Evolutionary conservation across 2,888 invertebrate species (phyloP), one percentile per base, ranked within the genome.

Genomic region (Clanis bilineata): DNA sequence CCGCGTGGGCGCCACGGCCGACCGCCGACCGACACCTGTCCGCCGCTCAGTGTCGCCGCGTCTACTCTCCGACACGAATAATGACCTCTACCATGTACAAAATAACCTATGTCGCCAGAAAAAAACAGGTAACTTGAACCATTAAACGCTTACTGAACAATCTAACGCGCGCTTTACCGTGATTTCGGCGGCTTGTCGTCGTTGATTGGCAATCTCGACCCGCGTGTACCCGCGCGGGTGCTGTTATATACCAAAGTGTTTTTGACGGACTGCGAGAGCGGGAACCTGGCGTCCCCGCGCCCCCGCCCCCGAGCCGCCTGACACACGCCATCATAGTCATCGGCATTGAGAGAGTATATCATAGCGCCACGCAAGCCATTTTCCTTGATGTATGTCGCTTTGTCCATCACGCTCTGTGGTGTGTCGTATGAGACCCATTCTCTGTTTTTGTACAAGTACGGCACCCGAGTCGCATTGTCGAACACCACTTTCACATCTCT

Each of bases 391-490:
- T 93, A 96, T 62, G 92, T 86, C 0, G 95, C 95, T 88, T 96
- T 97, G 71, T 94, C 94, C 58, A 87, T 88, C 1, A 96, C 92
- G 82, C 97, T 97, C 56, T 91, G 82, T 25, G 93, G 91, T 72
- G 95, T 94, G 65, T 98, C 98, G 79, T 94, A 97, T 0, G 97
- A 97, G 45, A 97, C 93, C 98, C 98, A 98, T 71, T 97, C 96
- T 15, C 84, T 85, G 55, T 91, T 88, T 62, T 93, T 93, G 70
- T 93, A 95, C 6, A 96, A 92, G 85, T 96, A 98, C 0, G 98
- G 97, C 44, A 97, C 97, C 74, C 93, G 94, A 5, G 95, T 94
- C 41, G 94, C 93, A 7, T 90, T 82, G 72, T 97, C 96, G 74
- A 94, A 96, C 39, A 66, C 61, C 7, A 94, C 84, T 5, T 89